phyloP scores from a whole-genome alignment of 1,140 invertebrate species.

The Colletes gigas region DNA sequence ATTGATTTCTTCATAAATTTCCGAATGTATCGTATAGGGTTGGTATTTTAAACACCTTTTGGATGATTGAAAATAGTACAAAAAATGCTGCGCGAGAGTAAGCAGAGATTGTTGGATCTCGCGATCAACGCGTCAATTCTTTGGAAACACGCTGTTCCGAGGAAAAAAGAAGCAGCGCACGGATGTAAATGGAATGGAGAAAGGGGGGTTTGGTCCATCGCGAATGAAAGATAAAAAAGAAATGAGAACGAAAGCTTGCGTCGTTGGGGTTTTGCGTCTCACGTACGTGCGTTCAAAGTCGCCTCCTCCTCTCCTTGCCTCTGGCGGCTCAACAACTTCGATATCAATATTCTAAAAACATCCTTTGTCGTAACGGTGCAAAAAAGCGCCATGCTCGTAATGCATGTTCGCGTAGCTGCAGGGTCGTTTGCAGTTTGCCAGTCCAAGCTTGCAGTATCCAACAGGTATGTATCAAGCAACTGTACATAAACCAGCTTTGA shows the following conservation, averaged over 20 bases:
- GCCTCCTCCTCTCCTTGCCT: conserved; percentile 34
- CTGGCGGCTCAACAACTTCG: conserved; percentile 68
- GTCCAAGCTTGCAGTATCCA: background rate
- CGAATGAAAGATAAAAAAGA: conserved; percentile 45
- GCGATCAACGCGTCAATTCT: conserved; percentile 50
- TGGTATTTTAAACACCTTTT: conserved; percentile 5
- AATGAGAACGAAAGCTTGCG: conserved; percentile 45
- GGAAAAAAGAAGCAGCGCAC: conserved; percentile 3
- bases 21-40: too few species aligned
- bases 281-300: conserved; percentile 48
- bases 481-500: conserved; percentile 5
- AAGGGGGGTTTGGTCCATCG: conserved; percentile 41
- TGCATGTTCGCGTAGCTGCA: conserved; percentile 10
- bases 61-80: conserved; percentile 23
- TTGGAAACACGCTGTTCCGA: conserved; percentile 30
- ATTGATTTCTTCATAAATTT: background rate
- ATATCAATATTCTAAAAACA: conserved; percentile 81
- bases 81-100: conserved; percentile 17
- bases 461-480: conserved; percentile 20
- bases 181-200: conserved; percentile 42
- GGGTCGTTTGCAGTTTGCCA: conserved; percentile 19
- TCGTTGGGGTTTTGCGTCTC: conserved; percentile 29
- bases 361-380: conserved; percentile 75
- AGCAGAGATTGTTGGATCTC: conserved; percentile 42
- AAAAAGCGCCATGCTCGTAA: conserved; percentile 68